Conservation (phyloP, 2,888 invertebrate genomes). For the Lepidonotus clava region DNA sequence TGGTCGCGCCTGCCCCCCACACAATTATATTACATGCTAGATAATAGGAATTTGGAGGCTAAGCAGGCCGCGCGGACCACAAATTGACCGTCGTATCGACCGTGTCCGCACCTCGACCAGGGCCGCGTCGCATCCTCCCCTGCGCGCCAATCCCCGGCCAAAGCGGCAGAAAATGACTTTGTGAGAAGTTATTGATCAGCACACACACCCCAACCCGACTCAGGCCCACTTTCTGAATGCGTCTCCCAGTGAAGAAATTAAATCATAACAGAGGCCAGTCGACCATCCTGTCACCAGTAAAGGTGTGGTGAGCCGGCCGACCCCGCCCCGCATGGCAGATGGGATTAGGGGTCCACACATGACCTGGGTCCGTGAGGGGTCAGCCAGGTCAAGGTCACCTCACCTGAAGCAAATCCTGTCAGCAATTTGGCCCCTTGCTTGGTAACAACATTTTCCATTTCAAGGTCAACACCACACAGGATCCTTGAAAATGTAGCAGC, state of each 20-base stretch:
- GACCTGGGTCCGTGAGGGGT: no score
- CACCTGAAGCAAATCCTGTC: no score
- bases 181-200: slow-evolving; percentile 30
- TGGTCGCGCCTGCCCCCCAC: slow-evolving; percentile 2
- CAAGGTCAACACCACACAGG: no score
- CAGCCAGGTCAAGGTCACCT: no score
- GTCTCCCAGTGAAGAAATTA: slow-evolving; percentile 7
- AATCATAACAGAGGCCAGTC: slow-evolving; percentile 17
- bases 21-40: slow-evolving; percentile 43
- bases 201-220: neutral
- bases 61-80: neutral
- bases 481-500: no score
- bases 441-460: no score
- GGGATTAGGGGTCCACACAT: no score
- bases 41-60: slow-evolving; percentile 41
- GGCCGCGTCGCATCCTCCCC: no score
- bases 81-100: slow-evolving; percentile 25
- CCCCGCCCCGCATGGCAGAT: no score
- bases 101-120: slow-evolving; percentile 21
- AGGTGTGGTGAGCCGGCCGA: no score
- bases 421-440: no score
- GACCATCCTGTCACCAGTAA: no score
- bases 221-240: neutral
- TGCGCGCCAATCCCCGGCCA: neutral
- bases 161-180: slow-evolving; percentile 26